Base-by-base conservation (phyloP, 2,888 invertebrate genomes). In the Thera obeliscata region DNA sequence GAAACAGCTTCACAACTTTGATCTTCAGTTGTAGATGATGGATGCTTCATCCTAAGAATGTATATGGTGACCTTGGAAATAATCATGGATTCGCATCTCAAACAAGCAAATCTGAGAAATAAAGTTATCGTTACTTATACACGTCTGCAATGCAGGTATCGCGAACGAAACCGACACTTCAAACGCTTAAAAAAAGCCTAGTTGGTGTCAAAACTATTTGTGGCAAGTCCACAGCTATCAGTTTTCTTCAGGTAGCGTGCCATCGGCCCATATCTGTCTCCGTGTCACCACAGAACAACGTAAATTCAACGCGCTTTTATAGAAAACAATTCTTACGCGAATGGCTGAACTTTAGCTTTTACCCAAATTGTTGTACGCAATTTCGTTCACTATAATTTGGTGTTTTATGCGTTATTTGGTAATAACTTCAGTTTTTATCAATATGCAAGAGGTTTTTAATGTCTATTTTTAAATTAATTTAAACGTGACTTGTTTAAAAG, bases 201-300 rank as follows among this genome's bases (percentile, higher is more conserved):
- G 22, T 22, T 22, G 0, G 22, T 22, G 22, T 22, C 22, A 22
- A 22, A 2, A 7, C 12, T 55, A 35, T 61, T 69, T 72, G 56
- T 57, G 59, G 43, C 38, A 72, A 74, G 75, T 78, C 62, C 69
- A 7, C 9, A 81, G 64, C 69, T 46, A 41, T 41, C 59, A 64
- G 59, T 50, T 9, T 22, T 64, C 3, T 0, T 2, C 0, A 52
- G 33, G 67, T 89, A 69, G 88, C 90, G 90, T 89, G 90, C 78
- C 76, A 81, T 69, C 61, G 66, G 72, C 80, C 88, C 85, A 90
- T 90, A 89, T 86, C 86, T 85, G 86, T 82, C 83, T 74, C 71
- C 66, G 67, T 81, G 84, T 86, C 85, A 81, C 84, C 61, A 75
- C 79, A 79, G 80, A 76, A 77, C 73, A 73, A 77, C 80, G 79